phyloP scores from a whole-genome alignment of 1,140 invertebrate species.

The Limonius californicus region DNA sequence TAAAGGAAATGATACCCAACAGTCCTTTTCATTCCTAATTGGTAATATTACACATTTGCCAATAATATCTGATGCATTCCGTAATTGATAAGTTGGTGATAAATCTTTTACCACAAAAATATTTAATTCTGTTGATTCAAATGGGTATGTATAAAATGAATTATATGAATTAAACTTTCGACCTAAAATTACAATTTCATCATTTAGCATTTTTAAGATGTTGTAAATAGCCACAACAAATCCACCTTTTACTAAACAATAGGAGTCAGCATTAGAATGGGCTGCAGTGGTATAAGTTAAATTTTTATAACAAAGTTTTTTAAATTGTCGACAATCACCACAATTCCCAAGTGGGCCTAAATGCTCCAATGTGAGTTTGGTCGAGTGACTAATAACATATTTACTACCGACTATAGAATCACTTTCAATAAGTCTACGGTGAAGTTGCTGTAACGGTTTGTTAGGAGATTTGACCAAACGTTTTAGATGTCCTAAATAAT shows the following conservation, averaged over 20 bases:
- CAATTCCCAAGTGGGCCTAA: background rate
- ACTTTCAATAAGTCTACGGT: background rate
- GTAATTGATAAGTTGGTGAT: no score
- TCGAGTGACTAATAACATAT: no score
- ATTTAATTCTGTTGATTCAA: background rate
- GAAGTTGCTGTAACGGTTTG: slow-evolving; percentile 11
- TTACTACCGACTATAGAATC: no score
- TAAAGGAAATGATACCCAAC: no score
- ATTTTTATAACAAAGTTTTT: background rate
- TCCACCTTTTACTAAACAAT: background rate
- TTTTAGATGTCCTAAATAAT: slow-evolving; percentile 18
- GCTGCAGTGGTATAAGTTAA: background rate
- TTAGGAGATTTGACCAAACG: slow-evolving; percentile 6
- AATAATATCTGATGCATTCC: no score
- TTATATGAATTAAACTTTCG: background rate
- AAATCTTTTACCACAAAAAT: no score
- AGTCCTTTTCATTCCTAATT: no score
- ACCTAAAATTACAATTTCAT: background rate
- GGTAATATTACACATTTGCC: no score
- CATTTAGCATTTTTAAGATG: background rate
- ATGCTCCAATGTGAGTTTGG: no score
- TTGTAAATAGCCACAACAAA: background rate
- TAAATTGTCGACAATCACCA: background rate
- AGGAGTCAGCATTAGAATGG: no score
- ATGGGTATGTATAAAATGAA: background rate